Evolutionary conservation across 2,113 vertebrate genomes (phyloP), one percentile per base, ranked within the genome.

Genomic region (Raja brachyura): DNA sequence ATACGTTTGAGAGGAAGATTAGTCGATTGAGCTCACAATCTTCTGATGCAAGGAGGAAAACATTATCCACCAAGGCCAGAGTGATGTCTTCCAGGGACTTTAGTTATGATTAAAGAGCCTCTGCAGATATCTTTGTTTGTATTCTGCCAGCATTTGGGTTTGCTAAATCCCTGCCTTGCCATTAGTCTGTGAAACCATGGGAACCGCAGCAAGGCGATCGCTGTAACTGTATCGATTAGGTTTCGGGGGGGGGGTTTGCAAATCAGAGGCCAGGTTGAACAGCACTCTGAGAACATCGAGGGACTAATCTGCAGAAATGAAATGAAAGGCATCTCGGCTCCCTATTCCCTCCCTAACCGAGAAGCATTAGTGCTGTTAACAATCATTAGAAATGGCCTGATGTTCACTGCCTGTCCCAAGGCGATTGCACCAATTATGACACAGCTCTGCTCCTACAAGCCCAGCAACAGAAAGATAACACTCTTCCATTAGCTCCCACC

Each of bases 301-400:
- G 68, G 66, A 92, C 66, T 73, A 70, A 92, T 92, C 88, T 48
- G 11, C 88, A 48, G 88, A 90, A 33, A 68, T 16, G 63, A 90
- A 90, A 66, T 70, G 61, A 70, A 70, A 90, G 66, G 20, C 31
- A 25, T 70, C 63, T 54, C 22, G 4, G 33, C 68, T 22, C 18
- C 68, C 39, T 66, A 31, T 48, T 16, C 66, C 5, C 63, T 14
- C 63, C 63, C 90, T 20, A 54, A 92, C 20, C 90, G 73, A 10
- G 31, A 74, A 73, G 90, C 90, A 92, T 92, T 92, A 74, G 68
- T 28, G 66, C 90, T 92, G 90, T 92, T 73, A 73, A 54, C 90
- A 92, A 92, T 92, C 90, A 92, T 74, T 92, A 54, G 33, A 22
- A 48, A 9, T 73, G 90, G 33, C 68, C 66, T 73, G 90, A 74